Conservation (phyloP, 2,888 invertebrate species). For the Trichopria drosophilae region DNA sequence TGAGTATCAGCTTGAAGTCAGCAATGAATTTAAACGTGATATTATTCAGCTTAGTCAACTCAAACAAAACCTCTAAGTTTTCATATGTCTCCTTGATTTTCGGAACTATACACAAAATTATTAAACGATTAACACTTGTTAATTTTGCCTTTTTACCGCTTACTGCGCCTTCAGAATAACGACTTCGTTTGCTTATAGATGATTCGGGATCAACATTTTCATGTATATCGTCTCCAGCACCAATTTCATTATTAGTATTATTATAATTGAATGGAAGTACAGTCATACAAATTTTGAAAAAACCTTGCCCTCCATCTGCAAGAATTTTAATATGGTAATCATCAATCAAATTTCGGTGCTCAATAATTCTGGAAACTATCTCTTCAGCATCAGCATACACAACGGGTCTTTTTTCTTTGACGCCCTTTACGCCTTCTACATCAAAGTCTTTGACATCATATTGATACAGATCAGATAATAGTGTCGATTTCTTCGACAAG, state of each 20-base stretch:
- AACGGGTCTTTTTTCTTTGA: slow-evolving; percentile 3
- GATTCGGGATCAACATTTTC: neutral
- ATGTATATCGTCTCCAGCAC: neutral
- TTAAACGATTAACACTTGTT: slow-evolving; percentile 4
- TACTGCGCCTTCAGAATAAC: neutral
- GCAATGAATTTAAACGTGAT: slow-evolving; percentile 2
- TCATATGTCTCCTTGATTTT: slow-evolving; percentile 6
- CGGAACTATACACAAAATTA: slow-evolving; percentile 8
- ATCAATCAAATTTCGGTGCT: neutral
- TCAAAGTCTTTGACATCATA: neutral
- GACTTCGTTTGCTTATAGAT: neutral
- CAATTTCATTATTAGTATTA: neutral
- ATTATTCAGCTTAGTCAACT: slow-evolving; percentile 7
- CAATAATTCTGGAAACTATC: neutral
- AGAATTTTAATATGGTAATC: slow-evolving; percentile 3
- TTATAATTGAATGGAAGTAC: slow-evolving; percentile 1
- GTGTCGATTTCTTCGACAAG: neutral
- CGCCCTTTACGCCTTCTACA: neutral
- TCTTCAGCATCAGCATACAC: slow-evolving; percentile 1
- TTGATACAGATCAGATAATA: neutral
- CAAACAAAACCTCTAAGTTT: neutral
- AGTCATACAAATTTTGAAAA: slow-evolving; percentile 6
- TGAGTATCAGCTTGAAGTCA: no score
- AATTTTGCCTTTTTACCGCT: slow-evolving; percentile 1
- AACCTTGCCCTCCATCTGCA: slow-evolving; percentile 11